Conservation (phyloP, 35 echinoderm and acorn worm species). For the Anneissia japonica region DNA sequence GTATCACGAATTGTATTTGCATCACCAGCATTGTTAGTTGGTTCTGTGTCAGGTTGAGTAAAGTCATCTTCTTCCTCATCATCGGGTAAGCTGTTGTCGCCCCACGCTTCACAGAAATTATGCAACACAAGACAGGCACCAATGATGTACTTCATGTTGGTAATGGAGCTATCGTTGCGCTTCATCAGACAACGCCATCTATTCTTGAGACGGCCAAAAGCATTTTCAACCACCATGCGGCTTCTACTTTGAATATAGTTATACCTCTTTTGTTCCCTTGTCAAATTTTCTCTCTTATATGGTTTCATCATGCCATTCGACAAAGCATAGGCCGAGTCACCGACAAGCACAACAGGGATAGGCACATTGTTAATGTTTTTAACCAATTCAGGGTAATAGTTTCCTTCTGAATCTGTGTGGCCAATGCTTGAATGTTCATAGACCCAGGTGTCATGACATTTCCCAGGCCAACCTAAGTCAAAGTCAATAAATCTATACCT, state of each 20-base stretch:
- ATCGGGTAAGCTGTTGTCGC: too few relatives aligned
- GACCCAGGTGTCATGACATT: too few relatives aligned
- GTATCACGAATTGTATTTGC: too few relatives aligned
- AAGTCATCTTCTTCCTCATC: too few relatives aligned
- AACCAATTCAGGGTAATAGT: too few relatives aligned
- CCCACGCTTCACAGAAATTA: conserved; percentile 58
- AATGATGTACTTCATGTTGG: conserved; percentile 1
- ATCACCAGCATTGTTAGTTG: too few relatives aligned
- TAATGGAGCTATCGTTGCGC: conserved; percentile 24
- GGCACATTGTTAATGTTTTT: too few relatives aligned
- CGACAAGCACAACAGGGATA: conserved; percentile 48
- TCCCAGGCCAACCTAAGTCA: too few relatives aligned
- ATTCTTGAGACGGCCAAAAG: conserved; percentile 58
- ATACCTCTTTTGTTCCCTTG: conserved; percentile 5
- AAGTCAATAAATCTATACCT: too few relatives aligned
- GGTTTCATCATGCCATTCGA: conserved; percentile 39
- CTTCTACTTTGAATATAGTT: conserved; percentile 41
- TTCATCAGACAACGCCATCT: conserved; percentile 52
- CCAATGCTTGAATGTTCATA: too few relatives aligned
- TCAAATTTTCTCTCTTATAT: conserved; percentile 11
- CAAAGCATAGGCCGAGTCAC: conserved; percentile 56
- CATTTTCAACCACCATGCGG: conserved; percentile 42
- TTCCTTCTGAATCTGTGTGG: too few relatives aligned
- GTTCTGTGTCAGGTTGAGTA: too few relatives aligned
- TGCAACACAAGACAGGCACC: conserved; percentile 49